These are phyloP conservation scores for Diachasmimorpha longicaudata DNA, from an alignment of 1,140 invertebrate species.

Conservation along the genomic window DNA sequence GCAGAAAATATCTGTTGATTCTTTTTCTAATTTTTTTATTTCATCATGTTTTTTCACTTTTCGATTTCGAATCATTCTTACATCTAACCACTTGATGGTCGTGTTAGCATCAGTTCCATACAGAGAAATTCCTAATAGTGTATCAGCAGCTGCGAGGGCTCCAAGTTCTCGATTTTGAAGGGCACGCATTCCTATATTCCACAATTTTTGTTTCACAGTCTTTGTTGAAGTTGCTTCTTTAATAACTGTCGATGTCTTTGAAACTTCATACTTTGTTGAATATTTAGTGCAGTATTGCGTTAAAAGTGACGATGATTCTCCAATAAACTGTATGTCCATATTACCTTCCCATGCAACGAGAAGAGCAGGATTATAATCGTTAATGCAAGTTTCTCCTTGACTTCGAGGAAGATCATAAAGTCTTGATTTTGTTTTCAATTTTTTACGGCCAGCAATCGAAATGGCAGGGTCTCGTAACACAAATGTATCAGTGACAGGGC, in stretches of 20 bases:
- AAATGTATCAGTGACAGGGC: constrained; percentile 34
- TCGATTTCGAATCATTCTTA: constrained; percentile 30
- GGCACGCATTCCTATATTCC: constrained; percentile 32
- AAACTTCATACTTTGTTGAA: constrained; percentile 35
- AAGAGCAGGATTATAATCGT: constrained; percentile 35
- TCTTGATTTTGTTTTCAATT: constrained; percentile 37
- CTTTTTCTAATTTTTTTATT: constrained; percentile 24
- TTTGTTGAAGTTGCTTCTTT: constrained; percentile 32
- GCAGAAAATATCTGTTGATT: constrained; percentile 34
- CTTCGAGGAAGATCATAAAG: constrained; percentile 44
- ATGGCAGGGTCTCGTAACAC: constrained; percentile 34
- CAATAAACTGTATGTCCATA: constrained; percentile 36
- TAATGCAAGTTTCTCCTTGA: constrained; percentile 32
- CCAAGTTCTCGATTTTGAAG: constrained; percentile 36
- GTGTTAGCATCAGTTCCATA: too few relatives aligned
- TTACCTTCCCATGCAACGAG: constrained; percentile 37
- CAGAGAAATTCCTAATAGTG: constrained; percentile 29
- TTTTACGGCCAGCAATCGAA: constrained; percentile 36
- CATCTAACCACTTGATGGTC: constrained; percentile 39
- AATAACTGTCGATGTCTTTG: constrained; percentile 25
- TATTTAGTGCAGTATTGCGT: constrained; percentile 37
- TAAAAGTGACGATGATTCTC: constrained; percentile 31
- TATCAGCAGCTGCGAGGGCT: constrained; percentile 34
- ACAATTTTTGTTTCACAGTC: constrained; percentile 26
- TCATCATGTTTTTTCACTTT: constrained; percentile 30